These are phyloP conservation scores for Drosophila melanica DNA, from an alignment of 1,140 invertebrate species.

Conservation along the genomic window DNA sequence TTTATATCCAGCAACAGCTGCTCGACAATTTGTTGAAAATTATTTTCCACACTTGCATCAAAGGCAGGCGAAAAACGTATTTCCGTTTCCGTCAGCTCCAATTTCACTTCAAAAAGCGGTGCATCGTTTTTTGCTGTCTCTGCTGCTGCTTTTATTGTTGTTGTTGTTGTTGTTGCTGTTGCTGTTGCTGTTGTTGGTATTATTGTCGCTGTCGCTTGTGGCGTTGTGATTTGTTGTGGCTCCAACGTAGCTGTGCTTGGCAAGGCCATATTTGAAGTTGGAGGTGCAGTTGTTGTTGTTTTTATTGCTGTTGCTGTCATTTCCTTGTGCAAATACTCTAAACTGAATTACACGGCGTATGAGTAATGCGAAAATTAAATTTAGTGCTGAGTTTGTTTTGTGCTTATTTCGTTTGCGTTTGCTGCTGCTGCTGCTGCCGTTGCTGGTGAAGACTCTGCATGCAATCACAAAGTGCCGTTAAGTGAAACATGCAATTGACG, in stretches of 20 bases:
- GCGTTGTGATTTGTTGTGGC: constrained; percentile 65
- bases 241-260: constrained; percentile 56
- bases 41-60: constrained; percentile 79
- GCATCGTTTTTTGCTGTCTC: constrained; percentile 42
- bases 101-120: constrained; percentile 83
- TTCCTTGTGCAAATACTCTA: constrained; percentile 84
- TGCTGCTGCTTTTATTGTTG: constrained; percentile 10
- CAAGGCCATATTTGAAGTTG: constrained; percentile 31
- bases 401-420: constrained; percentile 63
- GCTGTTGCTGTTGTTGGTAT: constrained; percentile 26
- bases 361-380: constrained; percentile 83
- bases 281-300: constrained; percentile 12
- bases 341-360: constrained; percentile 83
- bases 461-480: constrained; percentile 81
- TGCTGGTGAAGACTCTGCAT: constrained; percentile 54
- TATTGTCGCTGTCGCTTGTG: constrained; percentile 47
- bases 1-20: constrained; percentile 83
- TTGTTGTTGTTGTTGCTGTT: constrained; percentile 2
- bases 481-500: constrained; percentile 82
- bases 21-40: constrained; percentile 84
- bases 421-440: constrained; percentile 1
- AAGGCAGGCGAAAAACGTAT: constrained; percentile 82
- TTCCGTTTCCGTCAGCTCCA: constrained; percentile 81
- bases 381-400: constrained; percentile 76
- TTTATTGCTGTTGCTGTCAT: constrained; percentile 65